phyloP scores from a whole-genome alignment of 2,113 vertebrate genomes.

The Myrmophylax atrothorax region DNA sequence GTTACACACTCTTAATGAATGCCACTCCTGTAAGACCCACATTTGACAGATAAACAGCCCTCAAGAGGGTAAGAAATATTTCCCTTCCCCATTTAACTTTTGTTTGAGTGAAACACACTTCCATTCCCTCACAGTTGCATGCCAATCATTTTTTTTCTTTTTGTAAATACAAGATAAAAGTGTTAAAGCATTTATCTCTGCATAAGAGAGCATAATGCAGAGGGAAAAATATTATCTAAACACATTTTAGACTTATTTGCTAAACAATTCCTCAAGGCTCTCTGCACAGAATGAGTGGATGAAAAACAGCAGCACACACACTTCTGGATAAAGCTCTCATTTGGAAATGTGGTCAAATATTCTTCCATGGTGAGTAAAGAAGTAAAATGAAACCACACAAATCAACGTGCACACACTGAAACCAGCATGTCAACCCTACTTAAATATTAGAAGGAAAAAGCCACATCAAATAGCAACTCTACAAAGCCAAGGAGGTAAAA shows the following conservation, averaged over 20 bases:
- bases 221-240: neutral
- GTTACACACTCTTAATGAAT: neutral
- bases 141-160: neutral
- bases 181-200: neutral
- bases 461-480: neutral
- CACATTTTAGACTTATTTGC: neutral
- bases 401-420: neutral
- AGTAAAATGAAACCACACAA: neutral
- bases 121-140: neutral
- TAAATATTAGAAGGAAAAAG: neutral
- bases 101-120: constrained; percentile 3
- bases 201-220: neutral
- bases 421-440: neutral
- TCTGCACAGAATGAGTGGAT: neutral
- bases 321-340: neutral
- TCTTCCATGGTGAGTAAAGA: neutral
- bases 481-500: neutral
- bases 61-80: neutral
- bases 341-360: neutral
- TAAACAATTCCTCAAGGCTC: neutral
- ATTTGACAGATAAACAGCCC: neutral
- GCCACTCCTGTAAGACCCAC: neutral
- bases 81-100: constrained; percentile 1
- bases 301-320: neutral
- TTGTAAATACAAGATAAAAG: neutral